These are phyloP conservation scores for Macrobrachium nipponense DNA, from an alignment of 1,140 invertebrate species.

Conservation along the genomic window DNA sequence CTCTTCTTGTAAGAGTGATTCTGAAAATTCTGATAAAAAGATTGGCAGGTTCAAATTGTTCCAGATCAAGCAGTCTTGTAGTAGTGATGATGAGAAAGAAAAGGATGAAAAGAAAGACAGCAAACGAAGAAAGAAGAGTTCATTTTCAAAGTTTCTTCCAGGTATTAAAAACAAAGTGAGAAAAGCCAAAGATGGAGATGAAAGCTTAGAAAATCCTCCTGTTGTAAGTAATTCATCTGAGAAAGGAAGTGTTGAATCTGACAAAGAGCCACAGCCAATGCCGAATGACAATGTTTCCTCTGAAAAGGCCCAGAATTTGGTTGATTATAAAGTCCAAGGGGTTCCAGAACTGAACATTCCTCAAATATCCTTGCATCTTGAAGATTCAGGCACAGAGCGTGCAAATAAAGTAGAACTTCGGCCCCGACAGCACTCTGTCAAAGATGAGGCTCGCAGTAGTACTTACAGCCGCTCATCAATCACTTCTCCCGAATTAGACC, in stretches of 20 bases:
- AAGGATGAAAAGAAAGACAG: slow-evolving; percentile 22
- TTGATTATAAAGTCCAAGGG: too few relatives aligned
- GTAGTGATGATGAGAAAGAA: background rate
- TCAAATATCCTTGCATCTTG: background rate
- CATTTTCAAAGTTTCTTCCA: slow-evolving; percentile 29
- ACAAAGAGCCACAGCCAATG: too few relatives aligned
- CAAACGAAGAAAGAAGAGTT: slow-evolving; percentile 29
- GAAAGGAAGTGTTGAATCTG: background rate
- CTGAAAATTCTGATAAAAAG: slow-evolving; percentile 31
- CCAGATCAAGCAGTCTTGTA: slow-evolving; percentile 9
- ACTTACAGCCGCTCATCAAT: slow-evolving; percentile 28
- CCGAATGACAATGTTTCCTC: background rate
- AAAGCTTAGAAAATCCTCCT: background rate
- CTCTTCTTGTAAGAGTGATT: slow-evolving; percentile 12
- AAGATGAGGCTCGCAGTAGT: background rate
- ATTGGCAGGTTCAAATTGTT: slow-evolving; percentile 12
- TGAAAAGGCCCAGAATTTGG: background rate
- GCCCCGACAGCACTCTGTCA: background rate
- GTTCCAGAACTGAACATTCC: too few relatives aligned
- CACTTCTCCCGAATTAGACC: slow-evolving; percentile 25
- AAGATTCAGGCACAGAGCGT: background rate
- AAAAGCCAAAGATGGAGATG: background rate
- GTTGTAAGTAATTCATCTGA: background rate
- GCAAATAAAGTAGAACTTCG: background rate
- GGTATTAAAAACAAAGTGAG: slow-evolving; percentile 30